Evolutionary conservation across 1,140 invertebrate genomes (phyloP), one percentile per base, ranked within the genome.

Genomic region (Drosophila cardini): DNA sequence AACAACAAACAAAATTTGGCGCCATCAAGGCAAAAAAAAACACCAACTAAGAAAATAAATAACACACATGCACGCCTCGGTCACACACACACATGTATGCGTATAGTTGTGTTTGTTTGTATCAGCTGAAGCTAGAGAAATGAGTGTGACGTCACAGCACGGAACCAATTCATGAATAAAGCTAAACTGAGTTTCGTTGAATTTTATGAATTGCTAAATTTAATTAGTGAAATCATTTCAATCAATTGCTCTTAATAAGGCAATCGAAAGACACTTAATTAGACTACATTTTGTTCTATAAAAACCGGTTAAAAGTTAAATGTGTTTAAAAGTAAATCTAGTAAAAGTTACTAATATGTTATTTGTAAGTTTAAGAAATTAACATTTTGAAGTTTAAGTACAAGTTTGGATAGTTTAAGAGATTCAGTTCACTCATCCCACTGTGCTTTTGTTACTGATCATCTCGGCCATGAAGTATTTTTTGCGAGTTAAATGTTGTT

Each of bases 1-100:
- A 70, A 70, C 30, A 61, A 58, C 21, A 30, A 56, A 36, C 21
- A 18, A 30, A 55, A 56, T 45, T 63, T 38, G 40, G 13, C 50
- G 42, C 21, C 50, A 36, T 26, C 18, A 15, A 26, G 15, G 18
- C 34, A 40, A 10, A 52, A 69, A 45, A 69, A 45, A 42, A 38
- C 36, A 42, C 2, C 40, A 52, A 40, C 34, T n/a, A 30, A 48
- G 53, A 46, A 30, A 38, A 43, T 32, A 32, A 11, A 10, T 11
- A 40, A 13, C 21, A 42, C 2, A 10, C 21, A 32, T 34, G n/a
- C 52, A 9, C 2, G 18, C 10, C 4, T 18, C 9, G 15, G 7
- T 9, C 45, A 46, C 18, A 46, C 18, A 61, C 15, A 34, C 16
- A 61, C 50, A 46, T 32, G 7, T 43, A 40, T 43, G 15, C 7